phyloP scores from a whole-genome alignment of 2,797 vertebrate genomes.

The Balearica regulorum region DNA sequence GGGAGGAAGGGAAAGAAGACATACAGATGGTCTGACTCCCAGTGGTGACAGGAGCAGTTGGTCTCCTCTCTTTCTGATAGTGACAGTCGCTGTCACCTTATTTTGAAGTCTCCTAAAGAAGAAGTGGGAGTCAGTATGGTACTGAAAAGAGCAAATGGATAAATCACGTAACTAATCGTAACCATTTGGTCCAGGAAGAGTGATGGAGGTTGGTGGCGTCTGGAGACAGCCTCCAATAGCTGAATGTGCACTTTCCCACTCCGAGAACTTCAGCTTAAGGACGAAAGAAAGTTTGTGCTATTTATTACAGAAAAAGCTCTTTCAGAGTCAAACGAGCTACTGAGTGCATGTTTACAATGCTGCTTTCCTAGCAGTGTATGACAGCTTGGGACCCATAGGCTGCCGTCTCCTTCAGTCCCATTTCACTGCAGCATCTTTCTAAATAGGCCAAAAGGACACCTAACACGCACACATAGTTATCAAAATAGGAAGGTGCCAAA shows the following conservation, averaged over 20 bases:
- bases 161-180: background rate
- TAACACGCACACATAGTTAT: background rate
- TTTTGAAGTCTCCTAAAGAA: background rate
- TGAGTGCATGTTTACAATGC: background rate
- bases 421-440: background rate
- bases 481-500: background rate
- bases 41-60: conserved; percentile 14
- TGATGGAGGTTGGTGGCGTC: background rate
- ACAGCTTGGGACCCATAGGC: background rate
- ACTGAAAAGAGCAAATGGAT: background rate
- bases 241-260: background rate
- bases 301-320: background rate
- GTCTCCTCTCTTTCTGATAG: background rate
- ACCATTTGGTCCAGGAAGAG: background rate
- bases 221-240: background rate
- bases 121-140: background rate
- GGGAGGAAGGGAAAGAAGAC: background rate
- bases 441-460: background rate
- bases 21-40: background rate
- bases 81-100: background rate
- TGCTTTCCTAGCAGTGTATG: background rate
- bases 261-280: background rate
- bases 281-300: background rate
- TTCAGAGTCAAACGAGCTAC: background rate
- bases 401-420: background rate